Evolutionary conservation across 35 echinoderm and acorn worm genomes (phyloP).

Genomic region (Ophioderma brevispina): DNA sequence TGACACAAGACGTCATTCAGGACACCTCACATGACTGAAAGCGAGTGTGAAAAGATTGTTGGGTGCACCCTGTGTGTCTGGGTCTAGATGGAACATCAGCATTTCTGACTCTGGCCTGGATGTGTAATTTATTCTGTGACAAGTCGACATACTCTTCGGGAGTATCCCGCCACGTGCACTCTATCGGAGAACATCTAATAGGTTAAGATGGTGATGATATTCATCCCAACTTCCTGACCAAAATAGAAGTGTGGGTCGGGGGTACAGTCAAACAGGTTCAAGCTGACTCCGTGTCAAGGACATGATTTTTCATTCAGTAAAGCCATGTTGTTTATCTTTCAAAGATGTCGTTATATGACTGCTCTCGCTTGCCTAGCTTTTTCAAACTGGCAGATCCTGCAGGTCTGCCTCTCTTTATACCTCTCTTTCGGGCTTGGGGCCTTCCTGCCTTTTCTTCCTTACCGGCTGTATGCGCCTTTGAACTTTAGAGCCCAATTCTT

Average conservation of each 20-base stretch:
- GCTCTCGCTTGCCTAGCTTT: background rate
- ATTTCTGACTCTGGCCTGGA: constrained; percentile 43
- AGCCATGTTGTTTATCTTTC: constrained; percentile 31
- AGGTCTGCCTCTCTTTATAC: background rate
- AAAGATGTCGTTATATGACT: constrained; percentile 34
- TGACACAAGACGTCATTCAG: constrained; percentile 64
- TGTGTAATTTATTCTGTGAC: constrained; percentile 40
- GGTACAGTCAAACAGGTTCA: constrained; percentile 49
- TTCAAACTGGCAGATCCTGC: background rate
- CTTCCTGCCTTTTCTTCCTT: background rate
- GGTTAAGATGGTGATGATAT: constrained; percentile 47
- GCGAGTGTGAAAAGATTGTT: constrained; percentile 50
- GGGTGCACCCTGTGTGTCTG: constrained; percentile 34
- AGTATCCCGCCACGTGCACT: constrained; percentile 22
- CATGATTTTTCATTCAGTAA: constrained; percentile 39
- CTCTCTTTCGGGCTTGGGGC: background rate
- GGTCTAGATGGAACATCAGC: constrained; percentile 3
- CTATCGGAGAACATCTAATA: constrained; percentile 8
- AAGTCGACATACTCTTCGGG: constrained; percentile 56
- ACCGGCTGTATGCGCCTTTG: too few relatives aligned
- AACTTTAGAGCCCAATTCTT: background rate
- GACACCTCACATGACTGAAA: constrained; percentile 31
- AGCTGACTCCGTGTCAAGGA: constrained; percentile 16
- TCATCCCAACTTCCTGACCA: constrained; percentile 23
- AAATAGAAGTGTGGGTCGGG: constrained; percentile 36